Base-by-base conservation (phyloP, 2,113 vertebrate genomes). In the Poeciliopsis occidentalis region DNA sequence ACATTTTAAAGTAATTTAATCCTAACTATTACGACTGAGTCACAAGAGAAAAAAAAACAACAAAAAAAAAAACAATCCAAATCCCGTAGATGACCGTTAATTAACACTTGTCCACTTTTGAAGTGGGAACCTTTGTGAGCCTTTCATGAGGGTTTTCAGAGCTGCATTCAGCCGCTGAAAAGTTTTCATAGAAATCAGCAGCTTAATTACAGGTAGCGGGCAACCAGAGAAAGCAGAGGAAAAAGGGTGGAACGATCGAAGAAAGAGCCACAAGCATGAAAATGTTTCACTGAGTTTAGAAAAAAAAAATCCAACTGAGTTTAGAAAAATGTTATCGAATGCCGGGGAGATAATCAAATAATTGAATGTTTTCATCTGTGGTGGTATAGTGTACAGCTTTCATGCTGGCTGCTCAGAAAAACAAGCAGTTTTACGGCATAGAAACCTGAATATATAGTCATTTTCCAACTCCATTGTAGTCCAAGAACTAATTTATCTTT, bases 131-230 rank as follows among this genome's bases (percentile, higher is more conserved):
- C 19, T 60, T 41, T 22, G 26, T 32, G 24, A 68, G 29, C 47
- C 70, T 60, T 70, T 73, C 15, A 60, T 77, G 62, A 60, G 54
- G 29, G 1, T 54, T 80, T 77, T 73, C n/a, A 70, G 63, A 70
- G 73, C 65, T 47, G 17, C 22, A 1, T 29, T 19, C 12, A 60
- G 41, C 32, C 39, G 66, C 29, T 29, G 1, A 73, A 68, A 69
- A 47, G 0, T 37, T 65, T 73, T 70, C 4, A 75, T 60, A 57
- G 37, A 44, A 57, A 67, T 15, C 34, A 17, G 37, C 3, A 1
- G 11, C 27, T 34, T 63, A 34, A 62, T 63, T 32, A 27, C 73
- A 44, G 63, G 37, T 47, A 41, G n/a, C 29, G 12, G 22, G 15
- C 1, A 0, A 60, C 22, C 51, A 8, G 6, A n/a, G 22, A 54